Base-by-base conservation (phyloP, 2,113 vertebrate species). In the Chaetodon trifascialis region DNA sequence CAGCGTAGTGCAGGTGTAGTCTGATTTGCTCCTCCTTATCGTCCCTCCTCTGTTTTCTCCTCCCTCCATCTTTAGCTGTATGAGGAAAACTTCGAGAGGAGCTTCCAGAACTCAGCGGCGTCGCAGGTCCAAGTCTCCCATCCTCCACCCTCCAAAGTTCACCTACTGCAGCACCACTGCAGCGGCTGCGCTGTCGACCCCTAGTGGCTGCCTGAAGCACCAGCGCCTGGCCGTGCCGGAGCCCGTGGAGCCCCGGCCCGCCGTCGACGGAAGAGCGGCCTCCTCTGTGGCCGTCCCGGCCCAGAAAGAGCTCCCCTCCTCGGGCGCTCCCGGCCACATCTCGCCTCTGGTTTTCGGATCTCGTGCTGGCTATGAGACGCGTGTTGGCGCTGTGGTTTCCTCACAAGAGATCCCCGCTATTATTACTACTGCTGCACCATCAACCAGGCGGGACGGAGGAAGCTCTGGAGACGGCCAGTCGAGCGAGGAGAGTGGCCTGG, bases 101-200 rank as follows among this genome's bases (percentile, higher is more conserved):
- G 89, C 82, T 4, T 94, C 94, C 66, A 95, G 97, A 90, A 96
- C 94, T 17, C 98, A 97, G 91, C 95, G 97, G 14, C 96, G 97
- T 12, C 95, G 98, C 12, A 94, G 97, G 68, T 99, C 98, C 63
- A 98, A 99, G 92, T 99, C 98, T 75, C 98, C 98, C 1, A 96
- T 99, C 82, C 96, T 99, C 80, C 98, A 99, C 73, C 97, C 97
- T 49, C 97, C 98, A 0, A 99, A 97, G 88, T 99, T 99, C 80
- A 97, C 97, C 69, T 98, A 99, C 78, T 97, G 97, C 94, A 96
- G 97, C 92, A 36, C 95, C 5, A 85, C 95, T 4, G 49, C 84
- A 0, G 42, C 82, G 5, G 23, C 87, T 0, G 59, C 86, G 0
- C 86, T 96, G 0, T 79, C 95, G 25, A 77, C 96, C 51, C 36